Conservation (phyloP, 2,113 vertebrate genomes). For the Odontesthes bonariensis region DNA sequence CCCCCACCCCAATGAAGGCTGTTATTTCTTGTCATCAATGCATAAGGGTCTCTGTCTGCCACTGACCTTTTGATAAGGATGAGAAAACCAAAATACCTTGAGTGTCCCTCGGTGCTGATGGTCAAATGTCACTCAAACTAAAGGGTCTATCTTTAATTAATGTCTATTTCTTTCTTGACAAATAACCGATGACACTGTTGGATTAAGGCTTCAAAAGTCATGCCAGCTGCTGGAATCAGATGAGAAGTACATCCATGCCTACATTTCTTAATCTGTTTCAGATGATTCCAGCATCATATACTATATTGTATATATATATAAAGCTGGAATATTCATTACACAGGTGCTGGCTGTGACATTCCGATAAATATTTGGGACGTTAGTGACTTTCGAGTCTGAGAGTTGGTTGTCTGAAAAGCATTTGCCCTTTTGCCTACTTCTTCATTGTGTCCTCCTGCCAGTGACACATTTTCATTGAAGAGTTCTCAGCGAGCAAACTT, state of each 20-base stretch:
- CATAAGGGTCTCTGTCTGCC: slow-evolving; percentile 33
- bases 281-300: slow-evolving; percentile 32
- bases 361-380: slow-evolving; percentile 52
- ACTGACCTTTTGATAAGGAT: slow-evolving; percentile 63
- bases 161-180: slow-evolving; percentile 55
- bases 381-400: slow-evolving; percentile 39
- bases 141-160: too few relatives aligned
- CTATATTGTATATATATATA: background rate
- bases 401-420: slow-evolving; percentile 46
- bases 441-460: slow-evolving; percentile 25
- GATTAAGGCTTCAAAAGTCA: slow-evolving; percentile 70
- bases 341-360: slow-evolving; percentile 26
- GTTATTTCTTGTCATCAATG: slow-evolving; percentile 50
- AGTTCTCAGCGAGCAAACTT: slow-evolving; percentile 33
- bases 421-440: slow-evolving; percentile 59
- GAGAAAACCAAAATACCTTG: slow-evolving; percentile 52
- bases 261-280: slow-evolving; percentile 56
- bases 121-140: slow-evolving; percentile 62
- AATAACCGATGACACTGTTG: slow-evolving; percentile 68
- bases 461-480: slow-evolving; percentile 55
- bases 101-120: slow-evolving; percentile 33
- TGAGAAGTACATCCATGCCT: slow-evolving; percentile 60
- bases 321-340: slow-evolving; percentile 44
- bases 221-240: slow-evolving; percentile 67
- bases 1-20: slow-evolving; percentile 35